Evolutionary conservation across 2,888 invertebrate species (phyloP), one percentile per base, ranked within the genome.

Genomic region (Eupeodes luniger): DNA sequence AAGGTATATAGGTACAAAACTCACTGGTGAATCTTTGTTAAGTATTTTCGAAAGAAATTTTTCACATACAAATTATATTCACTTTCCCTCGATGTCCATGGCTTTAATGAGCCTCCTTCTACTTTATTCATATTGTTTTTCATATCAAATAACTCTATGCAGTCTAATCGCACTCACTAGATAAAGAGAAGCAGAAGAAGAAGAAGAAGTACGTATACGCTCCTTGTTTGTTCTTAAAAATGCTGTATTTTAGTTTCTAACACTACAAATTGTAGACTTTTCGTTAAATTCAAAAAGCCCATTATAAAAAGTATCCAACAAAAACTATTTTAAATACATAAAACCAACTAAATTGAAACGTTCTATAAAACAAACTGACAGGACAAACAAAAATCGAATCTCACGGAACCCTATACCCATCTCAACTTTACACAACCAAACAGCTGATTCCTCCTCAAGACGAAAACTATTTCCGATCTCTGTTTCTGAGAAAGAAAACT

Each of bases 11-110:
- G 36, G 10, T 27, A 34, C 11, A 59, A 72, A 40, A 72, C 72
- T 72, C 72, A 72, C 72, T 72, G 72, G 57, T 14, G n/a, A 59
- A 72, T 47, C 59, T 72, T 57, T 57, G 27, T 27, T 59, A 72
- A 27, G 40, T 27, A 72, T 59, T 72, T 72, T 72, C 72, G 72
- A 59, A 72, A 72, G 72, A 70, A 47, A 47, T n/a, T 62, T 57
- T 51, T 77, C 82, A 85, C 85, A 44, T 77, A 85, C 85, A 77
- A 59, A 66, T 70, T 70, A 11, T 34, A 57, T 66, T 72, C 80
- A 57, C 62, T 81, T 53, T 80, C 80, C 62, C 57, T 64, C 51
- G 81, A 49, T 11, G 85, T 72, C 72, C 76, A 81, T 9, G 36
- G 70, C n/a, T 59, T 75, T 40, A 61, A 19, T 11, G 70, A 59